Conservation (phyloP, 2,888 invertebrate species). For the Perithous albicinctus region DNA sequence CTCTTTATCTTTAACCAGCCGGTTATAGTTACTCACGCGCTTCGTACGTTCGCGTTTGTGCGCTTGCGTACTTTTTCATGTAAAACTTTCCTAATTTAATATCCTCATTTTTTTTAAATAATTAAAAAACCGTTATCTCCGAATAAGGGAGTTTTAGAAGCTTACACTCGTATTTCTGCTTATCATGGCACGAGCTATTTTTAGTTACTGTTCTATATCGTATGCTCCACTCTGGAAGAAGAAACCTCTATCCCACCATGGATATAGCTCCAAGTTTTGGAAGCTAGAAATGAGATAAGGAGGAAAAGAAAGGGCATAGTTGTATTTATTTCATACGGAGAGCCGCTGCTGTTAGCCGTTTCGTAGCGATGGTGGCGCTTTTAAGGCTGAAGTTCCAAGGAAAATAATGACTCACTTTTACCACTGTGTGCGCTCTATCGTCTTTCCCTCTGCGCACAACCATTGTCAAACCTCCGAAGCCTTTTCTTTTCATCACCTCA, state of each 20-base stretch:
- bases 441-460: not conserved
- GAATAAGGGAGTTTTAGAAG: not conserved
- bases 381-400: conserved; percentile 50
- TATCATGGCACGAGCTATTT: conserved; percentile 1
- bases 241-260: no score
- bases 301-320: conserved; percentile 9
- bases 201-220: conserved; percentile 55
- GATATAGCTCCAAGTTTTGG: conserved; percentile 45
- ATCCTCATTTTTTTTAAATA: no score
- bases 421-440: conserved; percentile 30
- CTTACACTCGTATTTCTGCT: conserved; percentile 48
- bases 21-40: no score
- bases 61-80: no score
- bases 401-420: conserved; percentile 59
- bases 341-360: conserved; percentile 3
- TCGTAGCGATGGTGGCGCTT: conserved; percentile 1
- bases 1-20: no score
- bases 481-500: conserved; percentile 60
- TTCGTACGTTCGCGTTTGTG: no score
- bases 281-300: conserved; percentile 28
- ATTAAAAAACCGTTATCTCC: not conserved
- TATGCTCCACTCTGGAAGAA: conserved; percentile 1
- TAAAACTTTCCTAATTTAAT: no score
- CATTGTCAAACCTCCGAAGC: conserved; percentile 47
- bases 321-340: conserved; percentile 60